Evolutionary conservation across 2,888 invertebrate species (phyloP), one percentile per base, ranked within the genome.

Genomic region (Campopleginae sp.): DNA sequence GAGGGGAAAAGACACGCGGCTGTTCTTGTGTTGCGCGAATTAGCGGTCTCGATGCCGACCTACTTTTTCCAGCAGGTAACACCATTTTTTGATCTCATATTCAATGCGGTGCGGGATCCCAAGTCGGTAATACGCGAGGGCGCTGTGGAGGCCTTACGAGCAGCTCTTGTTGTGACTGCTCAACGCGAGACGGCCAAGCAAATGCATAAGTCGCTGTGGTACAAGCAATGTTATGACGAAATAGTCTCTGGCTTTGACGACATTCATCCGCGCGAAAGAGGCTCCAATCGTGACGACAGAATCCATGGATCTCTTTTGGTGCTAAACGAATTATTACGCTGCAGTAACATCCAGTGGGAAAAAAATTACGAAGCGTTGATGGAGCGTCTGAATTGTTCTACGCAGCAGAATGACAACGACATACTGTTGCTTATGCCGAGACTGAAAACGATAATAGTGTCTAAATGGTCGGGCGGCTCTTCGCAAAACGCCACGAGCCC

Each of bases 1-100:
- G 99, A 99, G 95, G 97, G 98, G 2, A 97, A 98, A 92, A 95
- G 98, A 71, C 98, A 98, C 94, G 98, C 98, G 14, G 98, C 98
- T 14, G 98, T 99, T 2, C 95, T 99, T 70, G 96, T 99, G 19
- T 94, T 99, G 14, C 96, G 98, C 90, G 99, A 99, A 94, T 94
- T 99, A 70, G 99, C 99, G 3, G 96, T 98, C 46, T 98, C 98
- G 12, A 98, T 99, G 95, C 99, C 99, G 0, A 99, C 99, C 10
- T 98, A 99, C 93, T 99, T 99, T 94, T 99, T 98, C 92, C 98
- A 98, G 93, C 98, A 98, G 94, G 98, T 98, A 0, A 97, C 98
- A 19, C 97, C 97, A 23, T 98, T 98, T 94, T 99, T 99, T 93
- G 99, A 99, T 86, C 96, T 98, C 78, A 98, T 99, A 87, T 97